Percentiles rank a stretch among this genome's conserved stretches.
Evolutionary conservation across 2,888 invertebrate genomes (phyloP).

Genomic region (Agrilus cyanescens): DNA sequence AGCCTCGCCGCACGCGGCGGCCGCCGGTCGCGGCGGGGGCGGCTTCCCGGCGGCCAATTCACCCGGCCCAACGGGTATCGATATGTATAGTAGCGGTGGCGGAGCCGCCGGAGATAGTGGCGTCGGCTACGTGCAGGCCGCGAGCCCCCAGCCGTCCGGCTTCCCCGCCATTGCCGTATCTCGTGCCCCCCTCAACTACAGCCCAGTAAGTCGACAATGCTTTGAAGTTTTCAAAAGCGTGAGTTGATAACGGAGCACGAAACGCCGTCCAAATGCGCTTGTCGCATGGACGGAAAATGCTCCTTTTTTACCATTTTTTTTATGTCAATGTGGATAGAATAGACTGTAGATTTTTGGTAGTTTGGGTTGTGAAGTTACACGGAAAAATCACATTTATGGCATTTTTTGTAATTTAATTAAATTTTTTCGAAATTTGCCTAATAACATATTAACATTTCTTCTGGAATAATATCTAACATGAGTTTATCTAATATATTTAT

Average conservation of each 20-base stretch:
- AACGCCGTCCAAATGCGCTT: no score
- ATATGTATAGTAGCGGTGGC: constrained; percentile 82
- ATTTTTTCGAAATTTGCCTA: no score
- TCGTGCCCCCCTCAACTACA: constrained; percentile 86
- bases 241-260: not conserved
- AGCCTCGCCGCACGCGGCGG: constrained; percentile 63
- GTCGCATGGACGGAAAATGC: no score
- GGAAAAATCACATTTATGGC: no score
- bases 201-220: constrained; percentile 59
- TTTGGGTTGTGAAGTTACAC: no score
- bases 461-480: no score
- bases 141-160: constrained; percentile 92
- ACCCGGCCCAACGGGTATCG: constrained; percentile 73
- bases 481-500: no score
- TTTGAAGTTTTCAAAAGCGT: constrained; percentile 1
- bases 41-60: constrained; percentile 88
- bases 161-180: constrained; percentile 90
- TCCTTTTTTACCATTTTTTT: constrained; percentile 4
- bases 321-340: constrained; percentile 1
- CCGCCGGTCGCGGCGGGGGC: constrained; percentile 46
- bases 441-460: no score
- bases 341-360: no score
- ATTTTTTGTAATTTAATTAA: no score
- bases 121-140: constrained; percentile 88
- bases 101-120: constrained; percentile 68